Base-by-base conservation (phyloP, 1,140 invertebrate species). In the Aphis gossypii region DNA sequence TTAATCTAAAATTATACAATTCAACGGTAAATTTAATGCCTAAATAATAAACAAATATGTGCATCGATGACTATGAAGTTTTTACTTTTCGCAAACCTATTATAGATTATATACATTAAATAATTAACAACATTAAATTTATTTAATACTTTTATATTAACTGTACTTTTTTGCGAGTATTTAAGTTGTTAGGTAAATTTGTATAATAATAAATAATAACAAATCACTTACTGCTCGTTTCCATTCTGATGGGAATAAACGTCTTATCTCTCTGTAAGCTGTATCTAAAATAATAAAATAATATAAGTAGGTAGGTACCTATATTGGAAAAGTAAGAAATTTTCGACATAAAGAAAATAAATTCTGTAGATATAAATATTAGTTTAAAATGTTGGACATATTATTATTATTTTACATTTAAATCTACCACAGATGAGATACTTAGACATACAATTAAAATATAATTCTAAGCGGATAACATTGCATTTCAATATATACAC, bases 201-300 rank as follows among this genome's bases (percentile, higher is more conserved):
- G n/a, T 18, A n/a, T 35, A n/a, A 5, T n/a, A n/a, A 18, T 76
- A 76, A 76, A 76, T n/a, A 76, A 76, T 76, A 76, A n/a, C 60
- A 76, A 76, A 76, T 51, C 48, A 93, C 92, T 93, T 56, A 93
- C 92, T 84, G 92, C 92, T 84, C 92, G 46, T 93, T 93, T 93
- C 92, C 92, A 93, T 54, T 93, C 82, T 4, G 56, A 54, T 5
- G 92, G 92, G 23, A 93, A 56, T 20, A 93, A 86, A 18, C 82
- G 92, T 41, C 54, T 93, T 51, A 93, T 83, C 54, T 93, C 92
- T n/a, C 92, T 93, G 82, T 93, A 86, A 35, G 92, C 82, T 2
- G 76, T 93, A 93, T 93, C 92, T 93, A 20, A 86, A 93, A 93
- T 2, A 41, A 93, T 60, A 30, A 30, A 60, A 87, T n/a, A 87